Conservation (phyloP, 2,888 invertebrate species). For the Andrena bucephala region DNA sequence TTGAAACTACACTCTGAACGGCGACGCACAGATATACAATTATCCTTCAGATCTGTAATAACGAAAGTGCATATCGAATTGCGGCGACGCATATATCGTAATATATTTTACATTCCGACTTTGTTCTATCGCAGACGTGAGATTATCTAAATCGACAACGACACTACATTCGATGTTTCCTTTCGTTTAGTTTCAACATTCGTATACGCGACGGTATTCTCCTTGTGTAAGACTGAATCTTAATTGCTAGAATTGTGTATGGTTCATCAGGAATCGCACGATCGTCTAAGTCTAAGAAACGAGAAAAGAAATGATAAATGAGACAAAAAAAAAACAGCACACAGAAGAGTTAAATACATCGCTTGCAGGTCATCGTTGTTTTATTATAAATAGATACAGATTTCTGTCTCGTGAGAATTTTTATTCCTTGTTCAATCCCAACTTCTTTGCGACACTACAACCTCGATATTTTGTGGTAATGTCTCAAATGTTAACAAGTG, state of each 20-base stretch:
- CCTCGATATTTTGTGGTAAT: conserved; percentile 69
- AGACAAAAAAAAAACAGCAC: background rate
- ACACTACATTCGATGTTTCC: conserved; percentile 3
- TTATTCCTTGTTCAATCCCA: conserved; percentile 68
- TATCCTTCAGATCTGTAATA: conserved; percentile 39
- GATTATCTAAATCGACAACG: conserved; percentile 13
- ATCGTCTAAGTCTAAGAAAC: conserved; percentile 22
- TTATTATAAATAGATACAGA: conserved; percentile 51
- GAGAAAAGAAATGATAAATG: background rate
- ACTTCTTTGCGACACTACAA: conserved; percentile 73
- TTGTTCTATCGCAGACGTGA: background rate
- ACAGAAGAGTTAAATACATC: conserved; percentile 32
- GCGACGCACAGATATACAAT: conserved; percentile 52
- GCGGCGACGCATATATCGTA: conserved; percentile 46
- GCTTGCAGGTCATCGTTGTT: conserved; percentile 50
- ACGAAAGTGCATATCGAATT: conserved; percentile 58
- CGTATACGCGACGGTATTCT: conserved; percentile 29
- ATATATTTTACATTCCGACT: conserved; percentile 50
- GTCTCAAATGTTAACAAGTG: conserved; percentile 62
- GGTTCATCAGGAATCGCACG: conserved; percentile 25
- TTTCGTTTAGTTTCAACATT: conserved; percentile 16
- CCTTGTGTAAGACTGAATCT: conserved; percentile 66
- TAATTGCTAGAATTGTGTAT: conserved; percentile 55
- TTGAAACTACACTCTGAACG: conserved; percentile 21
- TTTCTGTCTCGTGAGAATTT: conserved; percentile 53